Conservation (phyloP, 2,113 vertebrate species). For the Pomatorhinus ruficollis region DNA sequence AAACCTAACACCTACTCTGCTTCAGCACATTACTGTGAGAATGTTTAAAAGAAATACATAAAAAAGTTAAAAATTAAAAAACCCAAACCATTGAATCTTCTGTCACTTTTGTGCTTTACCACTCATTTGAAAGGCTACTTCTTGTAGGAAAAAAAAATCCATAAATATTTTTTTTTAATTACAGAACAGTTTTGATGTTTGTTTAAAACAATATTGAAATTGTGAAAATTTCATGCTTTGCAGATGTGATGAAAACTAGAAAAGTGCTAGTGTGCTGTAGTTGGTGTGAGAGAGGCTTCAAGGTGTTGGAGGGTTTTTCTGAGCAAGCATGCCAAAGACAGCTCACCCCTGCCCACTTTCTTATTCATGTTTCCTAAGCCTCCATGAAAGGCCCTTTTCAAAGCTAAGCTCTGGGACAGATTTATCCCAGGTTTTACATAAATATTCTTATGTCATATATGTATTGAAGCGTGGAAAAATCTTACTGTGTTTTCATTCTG, state of each 20-base stretch:
- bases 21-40: not conserved
- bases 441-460: not conserved
- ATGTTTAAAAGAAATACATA: not conserved
- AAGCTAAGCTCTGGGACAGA: not conserved
- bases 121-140: not conserved
- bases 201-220: not conserved
- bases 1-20: not conserved
- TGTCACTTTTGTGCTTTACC: not conserved
- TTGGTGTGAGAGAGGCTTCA: not conserved
- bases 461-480: not conserved
- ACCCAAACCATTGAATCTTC: fast-evolving
- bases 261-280: not conserved
- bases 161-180: not conserved
- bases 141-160: not conserved
- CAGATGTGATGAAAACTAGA: not conserved
- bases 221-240: not conserved
- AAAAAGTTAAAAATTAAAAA: not conserved
- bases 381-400: not conserved
- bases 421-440: not conserved
- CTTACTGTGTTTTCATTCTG: not conserved
- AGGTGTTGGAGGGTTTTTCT: not conserved
- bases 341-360: not conserved
- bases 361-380: not conserved
- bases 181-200: not conserved
- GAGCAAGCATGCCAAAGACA: not conserved